Evolutionary conservation across 2,797 vertebrate genomes (phyloP), one percentile per base, ranked within the genome.

Genomic region (Diglossa cyanea): DNA sequence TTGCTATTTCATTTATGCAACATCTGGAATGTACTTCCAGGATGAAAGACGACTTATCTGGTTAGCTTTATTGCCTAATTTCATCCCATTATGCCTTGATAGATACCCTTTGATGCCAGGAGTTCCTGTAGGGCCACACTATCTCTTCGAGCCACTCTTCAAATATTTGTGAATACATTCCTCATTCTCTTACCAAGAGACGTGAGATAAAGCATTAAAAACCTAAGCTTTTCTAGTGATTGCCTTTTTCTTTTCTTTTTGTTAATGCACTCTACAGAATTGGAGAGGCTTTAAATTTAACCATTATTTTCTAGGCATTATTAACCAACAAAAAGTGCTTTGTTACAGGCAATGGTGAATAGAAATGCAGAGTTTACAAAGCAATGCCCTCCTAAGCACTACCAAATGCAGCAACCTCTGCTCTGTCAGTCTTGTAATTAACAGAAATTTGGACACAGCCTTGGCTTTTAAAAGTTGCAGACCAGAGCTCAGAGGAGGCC

Each of bases 201-300:
- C 11, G 6, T 48, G 51, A 88, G 73, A 77, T 55, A 90, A 91
- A 88, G 68, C 18, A 63, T 62, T 68, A 31, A 75, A 84, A 84
- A 39, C 10, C 6, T 7, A 50, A 45, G 30, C 37, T 83, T 94
- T 92, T 67, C 54, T 58, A 73, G 30, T 1, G 1, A 28, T 61
- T 92, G 47, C 11, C 10, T 47, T 88, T 83, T 78, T 33, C 6
- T 54, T 23, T 44, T 67, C 20, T 33, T 72, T 77, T 81, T 47
- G 10, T 83, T 85, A 86, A 73, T 0, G 0, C 6, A n/a, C 31
- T 72, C 45, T 57, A 78, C 40, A 68, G 73, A 86, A 70, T 23
- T 54, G 45, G 37, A 96, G 73, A 81, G 81, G 37, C 21, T 81
- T 92, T 92, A 93, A 77, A 93, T 83, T 71, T 91, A 63, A 51